Percentiles rank a stretch among this genome's conserved stretches.
phyloP scores from a whole-genome alignment of 2,888 invertebrate species.

The Amphipyra berbera region DNA sequence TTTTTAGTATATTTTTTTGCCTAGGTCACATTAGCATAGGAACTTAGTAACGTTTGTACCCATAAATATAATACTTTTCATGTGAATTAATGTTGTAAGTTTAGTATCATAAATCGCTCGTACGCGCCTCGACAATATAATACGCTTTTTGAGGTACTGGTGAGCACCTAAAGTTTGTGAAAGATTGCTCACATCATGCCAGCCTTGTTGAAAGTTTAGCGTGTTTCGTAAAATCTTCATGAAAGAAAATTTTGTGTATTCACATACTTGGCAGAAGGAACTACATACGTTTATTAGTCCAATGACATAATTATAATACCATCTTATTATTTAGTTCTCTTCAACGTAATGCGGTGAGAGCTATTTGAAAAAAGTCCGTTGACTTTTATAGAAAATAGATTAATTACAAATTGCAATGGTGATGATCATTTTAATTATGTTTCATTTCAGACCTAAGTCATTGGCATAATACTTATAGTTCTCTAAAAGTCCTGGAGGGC shows the following conservation, averaged over 20 bases:
- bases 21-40: not conserved
- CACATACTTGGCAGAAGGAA: slow-evolving; percentile 6
- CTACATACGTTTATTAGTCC: too few relatives aligned
- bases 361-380: too few relatives aligned
- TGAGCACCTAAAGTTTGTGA: slow-evolving; percentile 42
- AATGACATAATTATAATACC: too few relatives aligned
- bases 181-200: slow-evolving; percentile 34
- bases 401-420: too few relatives aligned
- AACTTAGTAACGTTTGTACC: slow-evolving; percentile 1
- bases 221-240: slow-evolving; percentile 29
- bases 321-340: too few relatives aligned
- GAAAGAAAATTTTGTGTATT: slow-evolving; percentile 7
- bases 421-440: too few relatives aligned
- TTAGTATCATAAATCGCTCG: slow-evolving; percentile 41
- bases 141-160: slow-evolving; percentile 37
- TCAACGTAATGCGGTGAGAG: too few relatives aligned
- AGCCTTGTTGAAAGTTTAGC: slow-evolving; percentile 25
- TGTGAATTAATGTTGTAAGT: slow-evolving; percentile 44
- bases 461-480: too few relatives aligned
- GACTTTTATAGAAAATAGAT: too few relatives aligned
- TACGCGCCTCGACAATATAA: slow-evolving; percentile 18
- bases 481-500: too few relatives aligned
- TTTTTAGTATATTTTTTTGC: not conserved
- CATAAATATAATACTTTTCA: slow-evolving; percentile 36
- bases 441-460: too few relatives aligned